Conservation (phyloP, 2,888 invertebrate species). For the Sialis lutaria region DNA sequence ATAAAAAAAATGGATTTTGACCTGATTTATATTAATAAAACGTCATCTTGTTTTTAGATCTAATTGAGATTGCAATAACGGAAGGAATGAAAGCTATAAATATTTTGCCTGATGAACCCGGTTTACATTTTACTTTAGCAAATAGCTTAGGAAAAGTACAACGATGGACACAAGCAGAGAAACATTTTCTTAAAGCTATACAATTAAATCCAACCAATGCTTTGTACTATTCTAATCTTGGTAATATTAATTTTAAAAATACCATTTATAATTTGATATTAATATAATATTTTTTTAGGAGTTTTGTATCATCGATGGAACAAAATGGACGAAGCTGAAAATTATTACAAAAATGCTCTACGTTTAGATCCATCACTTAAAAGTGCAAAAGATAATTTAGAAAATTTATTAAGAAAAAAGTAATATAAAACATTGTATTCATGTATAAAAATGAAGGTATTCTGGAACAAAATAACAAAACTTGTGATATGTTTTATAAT, state of each 20-base stretch:
- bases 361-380: constrained; percentile 48
- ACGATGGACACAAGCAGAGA: constrained; percentile 62
- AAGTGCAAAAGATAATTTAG: constrained; percentile 53
- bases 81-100: constrained; percentile 51
- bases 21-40: constrained; percentile 1
- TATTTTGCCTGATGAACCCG: constrained; percentile 54
- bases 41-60: constrained; percentile 25
- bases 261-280: not conserved
- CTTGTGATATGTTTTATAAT: too few relatives aligned
- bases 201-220: constrained; percentile 48
- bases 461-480: too few relatives aligned
- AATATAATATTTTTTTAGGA: constrained; percentile 31
- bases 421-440: too few relatives aligned
- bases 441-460: too few relatives aligned
- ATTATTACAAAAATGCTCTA: constrained; percentile 59
- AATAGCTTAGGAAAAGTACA: constrained; percentile 75
- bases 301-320: constrained; percentile 90
- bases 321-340: constrained; percentile 51
- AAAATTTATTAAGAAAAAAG: constrained; percentile 22
- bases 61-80: constrained; percentile 48
- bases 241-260: constrained; percentile 28
- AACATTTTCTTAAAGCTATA: constrained; percentile 62
- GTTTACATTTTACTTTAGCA: constrained; percentile 71
- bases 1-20: not conserved
- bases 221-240: constrained; percentile 79